Evolutionary conservation across 2,113 vertebrate genomes (phyloP).

Genomic region (Carassius gibelio): DNA sequence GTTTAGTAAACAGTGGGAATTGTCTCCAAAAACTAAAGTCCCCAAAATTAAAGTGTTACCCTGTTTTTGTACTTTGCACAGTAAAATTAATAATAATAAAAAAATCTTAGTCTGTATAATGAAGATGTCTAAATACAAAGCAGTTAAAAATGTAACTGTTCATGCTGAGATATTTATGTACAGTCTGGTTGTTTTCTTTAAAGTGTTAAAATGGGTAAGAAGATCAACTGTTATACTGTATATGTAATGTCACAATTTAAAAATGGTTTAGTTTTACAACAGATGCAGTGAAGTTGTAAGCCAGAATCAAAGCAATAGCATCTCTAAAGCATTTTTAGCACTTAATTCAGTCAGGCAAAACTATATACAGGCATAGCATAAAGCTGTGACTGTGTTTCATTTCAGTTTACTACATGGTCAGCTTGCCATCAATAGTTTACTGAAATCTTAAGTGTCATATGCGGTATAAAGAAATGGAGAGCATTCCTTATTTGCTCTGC

Average conservation of each 20-base stretch:
- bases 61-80: no score
- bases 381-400: not conserved
- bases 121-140: not conserved
- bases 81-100: not conserved
- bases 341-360: slow-evolving; percentile 7
- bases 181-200: not conserved
- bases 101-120: no score
- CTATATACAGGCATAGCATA: not conserved
- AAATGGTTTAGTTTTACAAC: not conserved
- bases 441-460: not conserved
- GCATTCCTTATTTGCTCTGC: not conserved
- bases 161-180: not conserved
- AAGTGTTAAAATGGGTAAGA: not conserved
- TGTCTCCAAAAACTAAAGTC: no score
- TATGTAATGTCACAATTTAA: not conserved
- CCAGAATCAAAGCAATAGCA: not conserved
- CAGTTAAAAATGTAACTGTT: not conserved
- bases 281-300: not conserved
- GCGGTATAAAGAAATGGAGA: slow-evolving; percentile 7
- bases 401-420: not conserved
- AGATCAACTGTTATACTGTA: no score
- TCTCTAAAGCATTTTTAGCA: not conserved
- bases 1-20: no score
- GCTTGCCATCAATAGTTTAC: not conserved
- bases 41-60: no score